phyloP scores from a whole-genome alignment of 2,797 vertebrate species.

The Glossophaga mutica region DNA sequence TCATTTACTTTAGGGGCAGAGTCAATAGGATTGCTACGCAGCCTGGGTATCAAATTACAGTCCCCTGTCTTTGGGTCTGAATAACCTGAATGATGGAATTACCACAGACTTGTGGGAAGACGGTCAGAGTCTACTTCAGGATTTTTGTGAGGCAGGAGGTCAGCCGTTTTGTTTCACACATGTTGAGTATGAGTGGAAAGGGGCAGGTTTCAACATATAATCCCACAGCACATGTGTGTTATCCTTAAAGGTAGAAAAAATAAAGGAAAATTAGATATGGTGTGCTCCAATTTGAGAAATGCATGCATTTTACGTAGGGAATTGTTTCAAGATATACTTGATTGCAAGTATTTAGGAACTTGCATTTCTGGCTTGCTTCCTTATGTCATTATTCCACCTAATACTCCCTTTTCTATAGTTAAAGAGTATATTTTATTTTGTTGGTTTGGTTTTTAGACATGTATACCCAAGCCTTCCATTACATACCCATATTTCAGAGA shows the following conservation, averaged over 20 bases:
- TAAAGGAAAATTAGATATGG: background rate
- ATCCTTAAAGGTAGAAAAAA: background rate
- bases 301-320: background rate
- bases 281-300: background rate
- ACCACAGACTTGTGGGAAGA: background rate
- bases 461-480: background rate
- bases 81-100: background rate
- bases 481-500: background rate
- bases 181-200: background rate
- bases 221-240: background rate
- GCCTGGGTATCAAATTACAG: background rate
- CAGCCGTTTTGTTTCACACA: background rate
- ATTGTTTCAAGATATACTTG: background rate
- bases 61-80: background rate
- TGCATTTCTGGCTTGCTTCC: background rate
- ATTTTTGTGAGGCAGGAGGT: background rate
- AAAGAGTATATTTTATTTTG: background rate
- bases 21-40: background rate
- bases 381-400: background rate
- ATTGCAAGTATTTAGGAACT: background rate
- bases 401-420: background rate
- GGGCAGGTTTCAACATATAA: background rate
- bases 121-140: background rate
- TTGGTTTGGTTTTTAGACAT: constrained; percentile 25
- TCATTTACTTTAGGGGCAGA: background rate